phyloP scores from a whole-genome alignment of 2,797 vertebrate species.

The Chanos chanos region DNA sequence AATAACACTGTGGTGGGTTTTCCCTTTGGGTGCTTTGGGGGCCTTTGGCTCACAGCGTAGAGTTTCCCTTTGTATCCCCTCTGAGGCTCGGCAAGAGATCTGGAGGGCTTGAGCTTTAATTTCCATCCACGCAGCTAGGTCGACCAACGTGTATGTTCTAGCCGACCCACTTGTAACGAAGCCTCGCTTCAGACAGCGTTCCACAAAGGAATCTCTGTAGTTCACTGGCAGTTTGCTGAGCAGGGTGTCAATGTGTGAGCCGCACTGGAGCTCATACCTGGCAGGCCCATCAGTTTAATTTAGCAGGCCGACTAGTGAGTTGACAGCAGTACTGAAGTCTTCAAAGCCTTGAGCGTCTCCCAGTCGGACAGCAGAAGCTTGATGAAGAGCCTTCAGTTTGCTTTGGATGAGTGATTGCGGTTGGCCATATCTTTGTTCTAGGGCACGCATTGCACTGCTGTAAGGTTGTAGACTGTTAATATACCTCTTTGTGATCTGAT shows the following conservation, averaged over 20 bases:
- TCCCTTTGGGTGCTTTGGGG: not conserved
- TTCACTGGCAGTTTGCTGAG: constrained; percentile 19
- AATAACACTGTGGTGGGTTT: not conserved
- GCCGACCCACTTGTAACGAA: constrained; percentile 15
- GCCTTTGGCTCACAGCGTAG: not conserved
- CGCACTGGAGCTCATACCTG: not conserved
- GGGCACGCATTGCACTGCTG: constrained; percentile 1
- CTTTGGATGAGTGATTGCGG: constrained; percentile 23
- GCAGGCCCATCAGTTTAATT: not conserved
- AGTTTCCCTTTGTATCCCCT: not conserved
- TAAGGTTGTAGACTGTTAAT: constrained; percentile 5
- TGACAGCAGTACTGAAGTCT: not conserved
- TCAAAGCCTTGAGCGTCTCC: constrained; percentile 4
- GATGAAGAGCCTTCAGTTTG: constrained; percentile 5
- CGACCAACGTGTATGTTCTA: not conserved
- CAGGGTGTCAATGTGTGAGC: constrained; percentile 11
- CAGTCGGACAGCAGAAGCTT: not conserved
- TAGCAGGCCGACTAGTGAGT: constrained; percentile 16
- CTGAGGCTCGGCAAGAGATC: not conserved
- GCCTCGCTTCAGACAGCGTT: constrained; percentile 8
- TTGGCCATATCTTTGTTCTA: constrained; percentile 15
- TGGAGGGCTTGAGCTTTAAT: not conserved
- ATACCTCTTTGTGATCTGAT: constrained; percentile 16
- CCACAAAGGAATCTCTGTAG: constrained; percentile 9
- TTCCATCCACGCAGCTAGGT: constrained; percentile 5